Evolutionary conservation across 2,888 invertebrate species (phyloP).

Genomic region (Trissoscelio sp.): DNA sequence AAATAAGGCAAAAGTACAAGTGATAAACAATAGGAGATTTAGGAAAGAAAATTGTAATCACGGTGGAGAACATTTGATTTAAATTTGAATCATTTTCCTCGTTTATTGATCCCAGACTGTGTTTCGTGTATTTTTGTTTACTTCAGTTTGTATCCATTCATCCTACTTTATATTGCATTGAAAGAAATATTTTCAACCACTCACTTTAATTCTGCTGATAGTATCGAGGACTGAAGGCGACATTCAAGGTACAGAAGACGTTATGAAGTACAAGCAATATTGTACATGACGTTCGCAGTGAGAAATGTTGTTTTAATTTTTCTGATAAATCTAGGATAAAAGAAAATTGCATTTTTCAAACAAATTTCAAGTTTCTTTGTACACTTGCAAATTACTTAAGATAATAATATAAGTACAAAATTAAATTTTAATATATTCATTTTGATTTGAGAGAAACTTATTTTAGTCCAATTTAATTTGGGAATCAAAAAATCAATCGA

Average conservation of each 20-base stretch:
- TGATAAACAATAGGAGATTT: too few species aligned
- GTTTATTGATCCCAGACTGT: constrained; percentile 11
- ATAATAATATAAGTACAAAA: not conserved
- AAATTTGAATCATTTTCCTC: constrained; percentile 2
- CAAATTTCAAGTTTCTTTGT: not conserved
- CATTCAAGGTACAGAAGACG: constrained; percentile 46
- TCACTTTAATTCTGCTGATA: constrained; percentile 52
- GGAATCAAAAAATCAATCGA: constrained; percentile 4
- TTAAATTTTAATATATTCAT: too few species aligned
- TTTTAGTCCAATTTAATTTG: constrained; percentile 18
- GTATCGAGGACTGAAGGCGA: constrained; percentile 51
- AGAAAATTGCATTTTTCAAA: not conserved
- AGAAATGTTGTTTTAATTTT: constrained; percentile 48
- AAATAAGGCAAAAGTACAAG: too few species aligned
- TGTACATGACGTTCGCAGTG: constrained; percentile 45
- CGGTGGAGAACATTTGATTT: too few species aligned
- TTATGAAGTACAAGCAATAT: constrained; percentile 47
- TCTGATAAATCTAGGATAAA: constrained; percentile 10
- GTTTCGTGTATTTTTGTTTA: constrained; percentile 30
- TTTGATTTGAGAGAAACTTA: too few species aligned
- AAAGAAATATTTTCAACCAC: constrained; percentile 55
- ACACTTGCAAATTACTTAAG: not conserved
- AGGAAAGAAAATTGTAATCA: too few species aligned
- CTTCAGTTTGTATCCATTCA: constrained; percentile 39
- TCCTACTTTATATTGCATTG: constrained; percentile 36